Conservation (phyloP, 2,797 vertebrate species). For the Pipistrellus pipistrellus region DNA sequence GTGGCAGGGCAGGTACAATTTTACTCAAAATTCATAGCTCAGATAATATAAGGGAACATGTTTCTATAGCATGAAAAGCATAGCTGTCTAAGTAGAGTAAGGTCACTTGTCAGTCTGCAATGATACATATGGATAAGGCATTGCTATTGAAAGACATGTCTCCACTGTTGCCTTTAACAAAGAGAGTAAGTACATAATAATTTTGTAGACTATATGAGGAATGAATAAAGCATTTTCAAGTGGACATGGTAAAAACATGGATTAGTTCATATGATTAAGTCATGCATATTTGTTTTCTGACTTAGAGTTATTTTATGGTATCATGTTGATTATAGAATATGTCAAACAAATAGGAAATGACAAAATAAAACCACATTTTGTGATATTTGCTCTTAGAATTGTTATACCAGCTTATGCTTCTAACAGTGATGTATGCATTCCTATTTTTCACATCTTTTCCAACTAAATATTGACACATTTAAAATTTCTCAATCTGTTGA, state of each 20-base stretch:
- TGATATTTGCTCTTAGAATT: neutral
- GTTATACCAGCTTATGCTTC: neutral
- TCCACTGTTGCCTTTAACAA: neutral
- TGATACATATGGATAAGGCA: neutral
- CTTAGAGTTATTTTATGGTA: neutral
- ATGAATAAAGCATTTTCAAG: slow-evolving; percentile 1
- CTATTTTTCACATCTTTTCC: neutral
- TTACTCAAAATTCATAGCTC: slow-evolving; percentile 24
- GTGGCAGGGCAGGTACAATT: neutral
- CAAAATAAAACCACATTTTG: neutral
- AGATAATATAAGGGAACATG: slow-evolving; percentile 5
- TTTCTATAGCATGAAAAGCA: neutral
- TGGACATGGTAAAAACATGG: neutral
- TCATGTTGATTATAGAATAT: neutral
- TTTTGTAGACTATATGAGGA: neutral
- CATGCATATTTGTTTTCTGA: neutral
- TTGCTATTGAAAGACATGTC: neutral
- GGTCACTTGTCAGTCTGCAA: slow-evolving; percentile 17
- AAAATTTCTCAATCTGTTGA: neutral
- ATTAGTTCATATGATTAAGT: neutral
- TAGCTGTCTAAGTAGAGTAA: neutral
- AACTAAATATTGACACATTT: neutral
- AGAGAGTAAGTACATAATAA: neutral
- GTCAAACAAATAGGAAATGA: neutral
- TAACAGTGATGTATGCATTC: neutral